phyloP scores from a whole-genome alignment of 2,797 vertebrate genomes.

The Scomberomorus guttatus region DNA sequence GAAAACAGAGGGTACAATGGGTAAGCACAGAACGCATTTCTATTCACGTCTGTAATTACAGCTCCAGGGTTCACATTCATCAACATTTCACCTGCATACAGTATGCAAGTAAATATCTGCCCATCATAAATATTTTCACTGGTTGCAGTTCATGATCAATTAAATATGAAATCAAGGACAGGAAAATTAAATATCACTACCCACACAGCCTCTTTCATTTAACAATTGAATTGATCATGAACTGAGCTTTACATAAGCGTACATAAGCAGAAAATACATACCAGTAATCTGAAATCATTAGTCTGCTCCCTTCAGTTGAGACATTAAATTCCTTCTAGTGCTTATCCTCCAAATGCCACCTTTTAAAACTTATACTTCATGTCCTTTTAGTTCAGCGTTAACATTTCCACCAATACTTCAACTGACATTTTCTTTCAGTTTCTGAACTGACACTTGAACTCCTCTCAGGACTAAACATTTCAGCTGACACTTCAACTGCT shows the following conservation, averaged over 20 bases:
- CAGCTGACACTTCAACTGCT: too few species aligned
- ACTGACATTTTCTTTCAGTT: too few species aligned
- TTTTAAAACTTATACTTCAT: too few species aligned
- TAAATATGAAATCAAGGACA: neutral
- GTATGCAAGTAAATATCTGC: neutral
- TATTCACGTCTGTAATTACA: neutral
- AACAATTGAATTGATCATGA: too few species aligned
- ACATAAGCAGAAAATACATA: neutral
- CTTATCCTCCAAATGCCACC: too few species aligned
- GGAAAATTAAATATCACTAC: neutral
- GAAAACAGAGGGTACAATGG: slow-evolving; percentile 16
- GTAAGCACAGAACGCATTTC: neutral
- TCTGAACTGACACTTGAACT: too few species aligned
- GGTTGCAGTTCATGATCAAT: neutral
- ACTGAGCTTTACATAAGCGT: neutral
- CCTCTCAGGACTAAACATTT: too few species aligned
- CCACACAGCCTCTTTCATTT: neutral
- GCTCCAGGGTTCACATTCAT: neutral
- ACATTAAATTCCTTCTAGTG: too few species aligned
- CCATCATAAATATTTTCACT: neutral
- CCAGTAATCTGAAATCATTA: too few species aligned
- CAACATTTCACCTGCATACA: neutral
- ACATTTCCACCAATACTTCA: too few species aligned
- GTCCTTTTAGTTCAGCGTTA: too few species aligned
- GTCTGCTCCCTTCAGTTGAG: too few species aligned